Base-by-base conservation (phyloP, 2,888 invertebrate genomes). In the Seira musarum region DNA sequence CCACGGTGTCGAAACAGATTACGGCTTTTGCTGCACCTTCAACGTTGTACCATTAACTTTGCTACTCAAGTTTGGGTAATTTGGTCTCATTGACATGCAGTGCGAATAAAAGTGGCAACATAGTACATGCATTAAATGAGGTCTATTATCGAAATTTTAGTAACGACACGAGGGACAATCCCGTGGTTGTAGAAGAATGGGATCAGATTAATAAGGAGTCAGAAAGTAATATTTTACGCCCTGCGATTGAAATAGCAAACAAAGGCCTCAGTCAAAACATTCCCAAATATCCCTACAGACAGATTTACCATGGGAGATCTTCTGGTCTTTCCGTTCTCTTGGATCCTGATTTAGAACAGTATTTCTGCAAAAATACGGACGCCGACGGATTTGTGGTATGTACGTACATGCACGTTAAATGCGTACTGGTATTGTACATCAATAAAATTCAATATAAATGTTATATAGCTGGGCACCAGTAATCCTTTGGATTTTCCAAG, bases 1-100 rank as follows among this genome's bases (percentile, higher is more conserved):
- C 88, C 93, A 93, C 88, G 93, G 94, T 0, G 92, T 93, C 67
- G 89, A 95, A 79, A 95, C 95, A 0, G 95, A 95, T 86, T 95
- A 95, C 88, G 95, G 95, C 0, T 90, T 95, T 1, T 96, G 95
- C 88, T 96, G 95, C 17, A 76, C 69, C 15, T 76, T 76, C 24
- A 76, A 76, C 40, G 69, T 76, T 2, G 76, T 76, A 13, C 76
- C 76, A 8, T 60, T 76, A 25, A 69, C 69, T 0, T 60, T 77
- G 0, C 60, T 77, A 13, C 46, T 77, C 19, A 64, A 66, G 19
- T 40, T 22, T 61, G 35, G 72, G 64, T 65, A 35, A 65, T 10
- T 10, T 40, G 13, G n/a, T n/a, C n/a, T n/a, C n/a, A 63, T 64
- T 25, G 5, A 22, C 22, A 63, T 5, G 10, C 63, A 30, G 15